These are phyloP conservation scores for Chironomus striatipennis DNA, from an alignment of 1,140 invertebrate species.

Conservation along the genomic window DNA sequence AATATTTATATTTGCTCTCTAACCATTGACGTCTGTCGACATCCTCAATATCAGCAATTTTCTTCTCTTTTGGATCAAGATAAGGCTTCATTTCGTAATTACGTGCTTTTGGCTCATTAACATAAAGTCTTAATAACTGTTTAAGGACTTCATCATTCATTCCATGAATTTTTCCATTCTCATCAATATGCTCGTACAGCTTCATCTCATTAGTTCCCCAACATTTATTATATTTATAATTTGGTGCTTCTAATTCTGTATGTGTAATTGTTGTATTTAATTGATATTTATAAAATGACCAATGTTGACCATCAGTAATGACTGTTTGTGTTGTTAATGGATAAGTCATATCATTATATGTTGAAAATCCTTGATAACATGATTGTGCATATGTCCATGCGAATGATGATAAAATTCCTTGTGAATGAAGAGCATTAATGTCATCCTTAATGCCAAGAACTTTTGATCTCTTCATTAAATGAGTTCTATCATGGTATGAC, in stretches of 20 bases:
- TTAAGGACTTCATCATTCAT: conserved; percentile 75
- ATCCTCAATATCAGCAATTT: conserved; percentile 58
- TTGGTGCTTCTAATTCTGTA: conserved; percentile 48
- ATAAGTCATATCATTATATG: conserved; percentile 78
- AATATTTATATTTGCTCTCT: conserved; percentile 55
- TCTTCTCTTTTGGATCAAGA: conserved; percentile 48
- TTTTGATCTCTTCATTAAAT: conserved; percentile 38
- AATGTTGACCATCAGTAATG: conserved; percentile 72
- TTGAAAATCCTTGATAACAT: conserved; percentile 79
- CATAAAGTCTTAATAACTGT: conserved; percentile 63
- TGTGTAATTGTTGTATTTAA: conserved; percentile 71
- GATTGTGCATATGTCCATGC: conserved; percentile 72
- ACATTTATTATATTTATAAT: conserved; percentile 68
- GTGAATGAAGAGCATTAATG: conserved; percentile 54
- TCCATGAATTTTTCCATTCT: conserved; percentile 57
- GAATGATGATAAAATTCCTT: conserved; percentile 68
- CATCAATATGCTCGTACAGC: conserved; percentile 65
- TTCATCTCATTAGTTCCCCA: conserved; percentile 63
- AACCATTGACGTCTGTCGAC: conserved; percentile 56
- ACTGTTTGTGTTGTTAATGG: conserved; percentile 77
- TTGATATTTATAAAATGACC: conserved; percentile 81
- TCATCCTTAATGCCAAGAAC: conserved; percentile 44
- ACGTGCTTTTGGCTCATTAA: conserved; percentile 51
- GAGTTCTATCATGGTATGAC: conserved; percentile 58
- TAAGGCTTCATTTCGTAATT: conserved; percentile 64